phyloP scores from a whole-genome alignment of 2,888 invertebrate genomes.

The Zygothrica quintamaculata region DNA sequence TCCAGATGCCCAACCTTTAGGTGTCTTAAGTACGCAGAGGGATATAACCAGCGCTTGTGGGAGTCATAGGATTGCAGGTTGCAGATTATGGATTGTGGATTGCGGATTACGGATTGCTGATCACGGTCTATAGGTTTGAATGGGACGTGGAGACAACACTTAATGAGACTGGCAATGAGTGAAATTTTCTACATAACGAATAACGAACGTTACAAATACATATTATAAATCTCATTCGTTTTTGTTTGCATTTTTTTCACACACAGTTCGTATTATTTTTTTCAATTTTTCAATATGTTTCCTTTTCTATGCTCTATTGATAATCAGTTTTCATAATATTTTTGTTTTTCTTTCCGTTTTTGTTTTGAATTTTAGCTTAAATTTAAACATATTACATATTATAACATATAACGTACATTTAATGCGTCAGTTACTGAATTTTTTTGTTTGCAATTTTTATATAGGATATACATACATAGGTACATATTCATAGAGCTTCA shows the following conservation, averaged over 20 bases:
- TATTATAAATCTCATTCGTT: constrained; percentile 57
- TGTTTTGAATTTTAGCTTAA: constrained; percentile 38
- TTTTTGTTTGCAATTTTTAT: constrained; percentile 38
- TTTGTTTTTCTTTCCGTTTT: constrained; percentile 6
- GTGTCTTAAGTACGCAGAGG: constrained; percentile 68
- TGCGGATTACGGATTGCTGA: constrained; percentile 4
- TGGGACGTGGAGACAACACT: constrained; percentile 12
- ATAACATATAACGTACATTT: constrained; percentile 49
- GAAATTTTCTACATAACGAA: constrained; percentile 18
- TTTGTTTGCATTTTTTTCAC: constrained; percentile 19
- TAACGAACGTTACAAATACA: constrained; percentile 43
- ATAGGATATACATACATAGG: constrained; percentile 38
- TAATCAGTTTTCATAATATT: constrained; percentile 20
- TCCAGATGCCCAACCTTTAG: constrained; percentile 26
- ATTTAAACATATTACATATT: constrained; percentile 23
- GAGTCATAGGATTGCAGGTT: constrained; percentile 3
- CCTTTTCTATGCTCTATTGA: constrained; percentile 5
- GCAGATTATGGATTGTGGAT: neutral
- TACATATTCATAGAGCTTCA: neutral
- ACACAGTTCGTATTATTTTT: constrained; percentile 11
- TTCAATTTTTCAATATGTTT: neutral
- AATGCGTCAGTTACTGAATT: constrained; percentile 34
- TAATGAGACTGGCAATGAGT: constrained; percentile 27
- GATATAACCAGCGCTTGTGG: constrained; percentile 7
- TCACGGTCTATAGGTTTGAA: constrained; percentile 5